Evolutionary conservation across 2,113 vertebrate species (phyloP).

Genomic region (Aplodontia rufa): DNA sequence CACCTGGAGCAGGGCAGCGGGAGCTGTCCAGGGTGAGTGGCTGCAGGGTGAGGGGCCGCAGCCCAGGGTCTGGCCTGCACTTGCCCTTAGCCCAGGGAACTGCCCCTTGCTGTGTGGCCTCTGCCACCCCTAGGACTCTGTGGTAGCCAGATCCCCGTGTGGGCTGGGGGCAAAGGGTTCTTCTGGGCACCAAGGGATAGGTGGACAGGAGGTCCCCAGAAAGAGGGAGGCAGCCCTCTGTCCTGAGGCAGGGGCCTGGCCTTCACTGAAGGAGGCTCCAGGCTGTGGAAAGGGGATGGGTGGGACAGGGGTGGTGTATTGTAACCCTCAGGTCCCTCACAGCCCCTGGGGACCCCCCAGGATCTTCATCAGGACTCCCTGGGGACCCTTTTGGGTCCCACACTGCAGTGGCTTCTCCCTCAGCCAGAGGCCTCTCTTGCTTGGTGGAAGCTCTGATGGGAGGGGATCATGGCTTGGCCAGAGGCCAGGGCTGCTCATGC

Average conservation of each 20-base stretch:
- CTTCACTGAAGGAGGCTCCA: background rate
- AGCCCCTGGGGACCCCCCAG: too few species aligned
- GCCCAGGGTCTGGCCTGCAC: background rate
- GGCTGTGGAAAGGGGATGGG: background rate
- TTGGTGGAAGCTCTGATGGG: background rate
- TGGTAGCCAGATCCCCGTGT: background rate
- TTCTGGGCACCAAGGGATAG: too few species aligned
- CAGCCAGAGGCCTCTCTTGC: background rate
- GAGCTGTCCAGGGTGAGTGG: too few species aligned
- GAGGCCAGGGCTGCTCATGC: background rate
- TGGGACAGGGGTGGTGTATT: too few species aligned
- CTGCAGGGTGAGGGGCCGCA: too few species aligned
- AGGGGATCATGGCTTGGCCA: background rate
- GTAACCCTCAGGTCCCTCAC: background rate
- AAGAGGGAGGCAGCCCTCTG: too few species aligned
- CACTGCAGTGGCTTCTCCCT: background rate
- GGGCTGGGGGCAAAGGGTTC: background rate
- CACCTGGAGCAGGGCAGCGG: background rate
- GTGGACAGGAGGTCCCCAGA: background rate
- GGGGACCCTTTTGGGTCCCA: background rate
- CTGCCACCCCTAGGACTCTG: background rate
- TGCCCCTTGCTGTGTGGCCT: background rate
- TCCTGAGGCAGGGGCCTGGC: background rate
- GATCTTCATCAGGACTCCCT: background rate
- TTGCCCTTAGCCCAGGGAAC: background rate